Evolutionary conservation across 1,140 invertebrate species (phyloP), one percentile per base, ranked within the genome.

Genomic region (Drosophila nannoptera): DNA sequence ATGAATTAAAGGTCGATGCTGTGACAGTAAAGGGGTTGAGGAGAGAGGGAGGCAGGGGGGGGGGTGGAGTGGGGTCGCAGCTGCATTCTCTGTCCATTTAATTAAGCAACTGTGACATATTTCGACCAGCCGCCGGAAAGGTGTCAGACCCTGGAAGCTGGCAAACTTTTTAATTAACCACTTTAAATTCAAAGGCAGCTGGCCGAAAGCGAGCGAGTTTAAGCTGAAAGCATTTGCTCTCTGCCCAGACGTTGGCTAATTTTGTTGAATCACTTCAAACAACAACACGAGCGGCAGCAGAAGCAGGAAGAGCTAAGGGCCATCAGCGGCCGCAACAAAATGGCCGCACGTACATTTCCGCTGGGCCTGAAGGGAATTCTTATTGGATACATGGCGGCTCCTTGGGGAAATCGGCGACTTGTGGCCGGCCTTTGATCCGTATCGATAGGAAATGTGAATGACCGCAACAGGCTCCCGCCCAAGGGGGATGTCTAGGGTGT

Each of bases 61-160:
- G 3, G 22, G 22, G 3, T 22, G 22, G 22, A 2, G 22, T 22
- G 22, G 22, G 22, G 22, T 3, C 72, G 22, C 74, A 76, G 74
- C 67, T 76, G 67, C 73, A 43, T 16, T 43, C 43, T 43, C 43
- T 46, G 56, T 12, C 43, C 32, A 59, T 59, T 75, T 71, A 76
- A 76, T 76, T 76, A 71, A 59, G 48, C 66, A 76, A 71, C 53
- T 59, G 53, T 55, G 58, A 62, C 52, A 71, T 61, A 5, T 43
- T 58, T 36, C 42, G 43, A 61, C 50, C 29, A 32, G 40, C n/a
- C 12, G 8, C 38, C 12, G 43, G 55, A 7, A 14, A 35, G 33
- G n/a, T 32, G 43, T 8, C 6, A 38, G 35, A 16, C 56, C 45
- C 36, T 38, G 36, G 36, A 14, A 14, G 14, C 40, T 12, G 40